These are phyloP conservation scores for Pipistrellus pygmaeus DNA, from an alignment of 2,797 vertebrate genomes.

Conservation along the genomic window DNA sequence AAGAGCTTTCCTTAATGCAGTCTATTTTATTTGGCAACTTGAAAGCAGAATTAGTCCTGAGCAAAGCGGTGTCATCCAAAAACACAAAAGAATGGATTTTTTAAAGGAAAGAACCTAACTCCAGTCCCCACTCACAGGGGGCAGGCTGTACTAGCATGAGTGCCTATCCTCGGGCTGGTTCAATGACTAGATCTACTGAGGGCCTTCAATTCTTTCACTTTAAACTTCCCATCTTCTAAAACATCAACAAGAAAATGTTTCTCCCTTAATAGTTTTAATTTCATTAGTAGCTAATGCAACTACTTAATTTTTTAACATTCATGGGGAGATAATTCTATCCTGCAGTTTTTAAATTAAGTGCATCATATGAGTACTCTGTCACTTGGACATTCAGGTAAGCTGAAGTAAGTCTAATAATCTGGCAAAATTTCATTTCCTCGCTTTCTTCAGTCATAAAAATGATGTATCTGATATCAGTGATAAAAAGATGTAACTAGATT, in stretches of 20 bases:
- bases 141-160: not conserved
- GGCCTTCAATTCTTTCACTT: not conserved
- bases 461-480: not conserved
- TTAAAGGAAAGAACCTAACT: not conserved
- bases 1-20: constrained; percentile 42
- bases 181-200: not conserved
- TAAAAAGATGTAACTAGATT: not conserved
- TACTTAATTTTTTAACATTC: not conserved
- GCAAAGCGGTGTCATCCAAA: not conserved
- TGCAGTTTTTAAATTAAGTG: not conserved
- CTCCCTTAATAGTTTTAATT: not conserved
- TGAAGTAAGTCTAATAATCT: not conserved
- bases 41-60: not conserved
- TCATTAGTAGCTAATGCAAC: not conserved
- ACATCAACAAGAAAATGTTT: constrained; percentile 17
- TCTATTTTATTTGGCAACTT: constrained; percentile 35
- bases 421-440: constrained; percentile 37
- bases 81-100: not conserved
- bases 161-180: not conserved
- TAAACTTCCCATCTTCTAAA: not conserved
- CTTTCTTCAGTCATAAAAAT: constrained; percentile 17
- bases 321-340: not conserved
- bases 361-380: not conserved
- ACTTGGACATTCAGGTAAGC: not conserved
- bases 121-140: not conserved